Evolutionary conservation across 2,888 invertebrate genomes (phyloP).

Genomic region (Bombyx huttoni): DNA sequence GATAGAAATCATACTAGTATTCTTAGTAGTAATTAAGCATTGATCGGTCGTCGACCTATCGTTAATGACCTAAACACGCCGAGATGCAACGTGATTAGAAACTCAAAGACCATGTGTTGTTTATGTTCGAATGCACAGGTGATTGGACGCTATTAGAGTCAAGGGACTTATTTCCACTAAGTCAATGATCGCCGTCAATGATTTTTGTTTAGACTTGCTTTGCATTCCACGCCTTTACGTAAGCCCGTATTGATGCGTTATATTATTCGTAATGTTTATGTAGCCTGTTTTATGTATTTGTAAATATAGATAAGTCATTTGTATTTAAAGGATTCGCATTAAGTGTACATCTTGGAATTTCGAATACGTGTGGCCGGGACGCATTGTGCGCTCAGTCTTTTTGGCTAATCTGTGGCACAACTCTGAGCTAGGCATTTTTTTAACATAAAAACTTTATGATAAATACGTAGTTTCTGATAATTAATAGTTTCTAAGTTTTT

Average conservation of each 20-base stretch:
- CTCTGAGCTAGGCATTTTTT: no score
- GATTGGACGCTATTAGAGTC: conserved; percentile 1
- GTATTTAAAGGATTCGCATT: neutral
- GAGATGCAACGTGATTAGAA: conserved; percentile 11
- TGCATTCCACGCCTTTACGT: neutral
- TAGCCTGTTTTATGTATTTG: neutral
- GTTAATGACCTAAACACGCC: conserved; percentile 10
- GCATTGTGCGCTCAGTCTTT: no score
- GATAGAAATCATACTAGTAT: no score
- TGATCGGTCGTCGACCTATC: conserved; percentile 25
- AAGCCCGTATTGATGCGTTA: neutral
- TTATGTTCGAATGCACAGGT: conserved; percentile 8
- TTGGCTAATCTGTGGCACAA: no score
- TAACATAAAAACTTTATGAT: no score
- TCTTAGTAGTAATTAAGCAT: conserved; percentile 17
- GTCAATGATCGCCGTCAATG: conserved; percentile 1
- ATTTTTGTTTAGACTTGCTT: neutral
- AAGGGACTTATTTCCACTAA: conserved; percentile 1
- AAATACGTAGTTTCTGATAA: no score
- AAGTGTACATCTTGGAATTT: neutral
- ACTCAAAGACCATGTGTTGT: conserved; percentile 8
- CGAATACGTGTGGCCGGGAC: neutral
- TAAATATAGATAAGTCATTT: neutral
- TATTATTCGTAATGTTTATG: neutral
- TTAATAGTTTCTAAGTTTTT: no score